Conservation (phyloP, 2,888 invertebrate species). For the Conops quadrifasciatus region DNA sequence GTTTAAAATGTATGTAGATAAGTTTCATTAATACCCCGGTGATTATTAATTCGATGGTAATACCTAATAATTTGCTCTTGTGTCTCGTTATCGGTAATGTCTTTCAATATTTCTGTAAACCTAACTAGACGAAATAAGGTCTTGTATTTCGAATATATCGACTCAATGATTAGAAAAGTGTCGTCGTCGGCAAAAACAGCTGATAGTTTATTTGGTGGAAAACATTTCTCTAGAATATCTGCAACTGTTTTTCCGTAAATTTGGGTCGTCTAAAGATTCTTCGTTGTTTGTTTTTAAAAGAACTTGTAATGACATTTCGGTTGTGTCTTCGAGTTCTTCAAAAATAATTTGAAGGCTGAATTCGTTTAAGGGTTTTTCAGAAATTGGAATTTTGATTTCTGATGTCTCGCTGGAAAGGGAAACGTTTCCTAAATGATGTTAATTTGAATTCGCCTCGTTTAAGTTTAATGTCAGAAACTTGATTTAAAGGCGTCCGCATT, state of each 20-base stretch:
- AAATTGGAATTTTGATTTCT: slow-evolving; percentile 33
- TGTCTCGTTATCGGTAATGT: too few species aligned
- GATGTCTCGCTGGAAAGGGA: background rate
- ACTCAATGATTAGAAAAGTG: slow-evolving; percentile 27
- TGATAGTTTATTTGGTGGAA: slow-evolving; percentile 35
- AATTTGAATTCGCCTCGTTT: slow-evolving; percentile 33
- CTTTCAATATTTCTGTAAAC: slow-evolving; percentile 40
- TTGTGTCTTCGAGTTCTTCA: slow-evolving; percentile 29
- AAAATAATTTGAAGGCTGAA: slow-evolving; percentile 39
- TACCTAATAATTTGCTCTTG: too few species aligned
- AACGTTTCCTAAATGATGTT: slow-evolving; percentile 32
- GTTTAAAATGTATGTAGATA: slow-evolving; percentile 10
- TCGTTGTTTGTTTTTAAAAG: too few species aligned
- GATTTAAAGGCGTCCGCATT: background rate
- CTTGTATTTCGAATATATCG: slow-evolving; percentile 22
- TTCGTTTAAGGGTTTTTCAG: slow-evolving; percentile 41
- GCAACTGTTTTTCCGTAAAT: slow-evolving; percentile 32
- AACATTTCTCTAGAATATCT: slow-evolving; percentile 36
- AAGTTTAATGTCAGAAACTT: slow-evolving; percentile 27
- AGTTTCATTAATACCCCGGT: slow-evolving; percentile 41
- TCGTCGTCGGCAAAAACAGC: slow-evolving; percentile 38
- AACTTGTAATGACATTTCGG: too few species aligned
- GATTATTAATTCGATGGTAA: too few species aligned
- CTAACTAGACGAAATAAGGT: too few species aligned
- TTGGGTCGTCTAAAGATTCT: too few species aligned